Percentiles rank a stretch among this genome's conserved stretches.
Conservation (phyloP, 2,888 invertebrate genomes). For the Sminthurinus aureus region DNA sequence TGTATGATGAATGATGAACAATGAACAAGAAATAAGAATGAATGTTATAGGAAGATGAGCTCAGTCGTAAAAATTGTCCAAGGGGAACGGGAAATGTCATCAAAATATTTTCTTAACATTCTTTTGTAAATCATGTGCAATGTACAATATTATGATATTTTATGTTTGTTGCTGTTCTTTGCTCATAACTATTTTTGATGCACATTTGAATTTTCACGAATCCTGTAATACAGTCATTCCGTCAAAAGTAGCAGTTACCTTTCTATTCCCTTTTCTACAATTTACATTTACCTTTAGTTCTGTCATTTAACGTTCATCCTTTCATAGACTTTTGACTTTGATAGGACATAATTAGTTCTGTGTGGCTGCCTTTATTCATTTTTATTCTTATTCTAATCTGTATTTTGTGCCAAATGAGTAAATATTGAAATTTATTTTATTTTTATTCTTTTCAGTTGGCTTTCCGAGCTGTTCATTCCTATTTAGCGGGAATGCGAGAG, state of each 20-base stretch:
- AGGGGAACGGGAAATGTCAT: not conserved
- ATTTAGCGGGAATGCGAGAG: conserved; percentile 74
- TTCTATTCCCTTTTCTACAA: not conserved
- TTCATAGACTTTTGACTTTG: too few relatives aligned
- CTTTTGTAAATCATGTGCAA: too few relatives aligned
- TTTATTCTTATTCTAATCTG: too few relatives aligned
- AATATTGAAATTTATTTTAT: too few relatives aligned
- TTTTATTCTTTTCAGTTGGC: conserved; percentile 68
- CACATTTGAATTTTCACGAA: not conserved
- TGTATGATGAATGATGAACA: too few relatives aligned
- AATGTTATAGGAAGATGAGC: not conserved
- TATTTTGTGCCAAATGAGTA: too few relatives aligned
- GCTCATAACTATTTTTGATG: not conserved
- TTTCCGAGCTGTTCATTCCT: conserved; percentile 69
- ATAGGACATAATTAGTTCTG: not conserved
- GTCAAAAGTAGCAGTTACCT: not conserved
- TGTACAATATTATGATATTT: not conserved
- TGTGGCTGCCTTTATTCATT: conserved; percentile 37
- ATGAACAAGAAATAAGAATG: too few relatives aligned
- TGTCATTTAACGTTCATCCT: not conserved
- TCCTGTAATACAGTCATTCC: not conserved
- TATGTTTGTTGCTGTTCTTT: not conserved
- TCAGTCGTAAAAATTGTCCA: not conserved
- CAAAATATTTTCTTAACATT: not conserved
- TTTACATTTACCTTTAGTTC: not conserved